These are phyloP conservation scores for Priocnemis perturbator DNA, from an alignment of 2,888 invertebrate species.

Conservation along the genomic window DNA sequence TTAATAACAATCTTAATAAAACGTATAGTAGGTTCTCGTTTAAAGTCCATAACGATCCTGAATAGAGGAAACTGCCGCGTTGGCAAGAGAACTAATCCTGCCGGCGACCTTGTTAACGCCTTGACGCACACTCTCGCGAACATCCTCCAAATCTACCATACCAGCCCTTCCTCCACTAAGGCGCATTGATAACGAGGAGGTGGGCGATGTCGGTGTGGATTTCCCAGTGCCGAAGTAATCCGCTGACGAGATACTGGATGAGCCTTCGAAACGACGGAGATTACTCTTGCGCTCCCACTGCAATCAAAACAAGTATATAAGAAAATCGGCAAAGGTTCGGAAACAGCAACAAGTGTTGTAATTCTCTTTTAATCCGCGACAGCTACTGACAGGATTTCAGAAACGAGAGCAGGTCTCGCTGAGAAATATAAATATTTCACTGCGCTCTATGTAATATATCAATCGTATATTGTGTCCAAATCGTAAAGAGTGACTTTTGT, in stretches of 20 bases:
- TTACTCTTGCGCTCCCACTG: constrained; percentile 78
- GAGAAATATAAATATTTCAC: no score
- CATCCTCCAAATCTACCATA: constrained; percentile 90
- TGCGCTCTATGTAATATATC: no score
- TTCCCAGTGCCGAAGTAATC: constrained; percentile 90
- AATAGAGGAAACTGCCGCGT: constrained; percentile 94
- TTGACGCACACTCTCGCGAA: constrained; percentile 96
- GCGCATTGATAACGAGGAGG: constrained; percentile 67
- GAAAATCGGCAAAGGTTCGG: no score
- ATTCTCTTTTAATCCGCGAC: no score
- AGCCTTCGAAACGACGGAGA: constrained; percentile 91
- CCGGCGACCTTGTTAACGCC: constrained; percentile 99
- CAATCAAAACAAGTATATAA: constrained; percentile 33
- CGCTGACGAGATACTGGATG: constrained; percentile 95
- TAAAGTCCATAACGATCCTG: constrained; percentile 80
- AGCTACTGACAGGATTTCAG: no score
- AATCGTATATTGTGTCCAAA: no score
- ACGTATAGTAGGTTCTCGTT: constrained; percentile 53
- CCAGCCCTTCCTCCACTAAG: constrained; percentile 60
- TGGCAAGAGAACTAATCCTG: constrained; percentile 95
- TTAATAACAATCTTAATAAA: constrained; percentile 60
- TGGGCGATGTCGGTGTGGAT: constrained; percentile 66
- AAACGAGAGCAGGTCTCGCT: no score
- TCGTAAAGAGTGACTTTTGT: no score
- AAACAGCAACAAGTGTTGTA: no score